A percentile compares a stretch with the other conserved stretches of the same genome.
Conservation (phyloP, 92 coral and sea anemone species). For the Epizoanthus rinbou region DNA sequence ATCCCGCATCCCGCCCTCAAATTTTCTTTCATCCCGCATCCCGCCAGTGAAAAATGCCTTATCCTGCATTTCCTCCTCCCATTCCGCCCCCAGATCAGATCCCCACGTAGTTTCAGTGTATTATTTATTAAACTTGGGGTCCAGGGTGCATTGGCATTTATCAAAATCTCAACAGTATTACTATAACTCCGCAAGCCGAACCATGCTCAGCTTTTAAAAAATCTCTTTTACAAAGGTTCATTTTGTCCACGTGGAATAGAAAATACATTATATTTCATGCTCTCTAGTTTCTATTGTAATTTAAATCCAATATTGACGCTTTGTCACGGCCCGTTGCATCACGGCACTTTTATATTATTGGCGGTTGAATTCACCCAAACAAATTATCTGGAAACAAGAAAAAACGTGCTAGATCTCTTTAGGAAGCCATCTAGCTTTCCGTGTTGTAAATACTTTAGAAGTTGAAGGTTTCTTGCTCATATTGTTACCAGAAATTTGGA, state of each 20-base stretch:
- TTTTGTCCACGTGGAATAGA: neutral
- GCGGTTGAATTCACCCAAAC: constrained; percentile 13
- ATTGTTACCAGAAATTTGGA: neutral
- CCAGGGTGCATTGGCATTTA: no score
- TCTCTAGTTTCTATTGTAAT: neutral
- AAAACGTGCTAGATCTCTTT: constrained; percentile 7
- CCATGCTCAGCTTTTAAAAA: neutral
- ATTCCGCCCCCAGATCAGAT: no score
- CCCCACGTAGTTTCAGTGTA: no score
- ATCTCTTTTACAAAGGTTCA: neutral
- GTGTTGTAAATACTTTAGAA: neutral
- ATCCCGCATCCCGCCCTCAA: no score
- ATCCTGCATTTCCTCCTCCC: no score
- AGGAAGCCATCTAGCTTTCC: neutral
- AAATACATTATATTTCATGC: neutral
- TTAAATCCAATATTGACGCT: neutral
- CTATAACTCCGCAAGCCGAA: no score
- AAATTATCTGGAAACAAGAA: constrained; percentile 2
- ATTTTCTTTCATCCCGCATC: no score
- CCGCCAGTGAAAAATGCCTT: no score
- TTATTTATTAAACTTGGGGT: no score
- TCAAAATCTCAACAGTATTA: no score
- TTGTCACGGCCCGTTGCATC: constrained; percentile 12
- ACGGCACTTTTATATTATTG: neutral
- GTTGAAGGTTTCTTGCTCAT: neutral